Conservation (phyloP, 2,888 invertebrate species). For the Brenthis hecate region DNA sequence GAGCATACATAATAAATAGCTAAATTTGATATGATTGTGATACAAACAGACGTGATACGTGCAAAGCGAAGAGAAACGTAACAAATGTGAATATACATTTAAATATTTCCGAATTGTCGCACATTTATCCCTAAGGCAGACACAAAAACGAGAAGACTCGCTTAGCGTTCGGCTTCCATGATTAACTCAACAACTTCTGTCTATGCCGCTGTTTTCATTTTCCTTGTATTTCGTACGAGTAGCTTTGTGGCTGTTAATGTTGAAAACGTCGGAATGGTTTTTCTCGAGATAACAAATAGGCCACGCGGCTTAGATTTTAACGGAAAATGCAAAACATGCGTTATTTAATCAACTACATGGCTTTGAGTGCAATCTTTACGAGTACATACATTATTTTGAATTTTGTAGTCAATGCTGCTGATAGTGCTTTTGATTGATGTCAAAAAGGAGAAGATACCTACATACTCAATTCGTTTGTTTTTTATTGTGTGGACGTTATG, state of each 20-base stretch:
- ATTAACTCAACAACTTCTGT: slow-evolving; percentile 57
- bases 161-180: slow-evolving; percentile 62
- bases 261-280: slow-evolving; percentile 44
- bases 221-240: slow-evolving; percentile 47
- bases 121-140: slow-evolving; percentile 49
- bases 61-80: slow-evolving; percentile 24
- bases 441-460: too few relatives aligned
- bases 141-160: slow-evolving; percentile 54
- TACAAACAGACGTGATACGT: slow-evolving; percentile 22
- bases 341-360: slow-evolving; percentile 19
- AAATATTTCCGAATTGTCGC: slow-evolving; percentile 49
- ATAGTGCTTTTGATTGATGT: too few relatives aligned
- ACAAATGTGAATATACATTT: slow-evolving; percentile 44
- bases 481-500: too few relatives aligned
- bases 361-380: background rate
- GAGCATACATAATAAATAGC: slow-evolving; percentile 18
- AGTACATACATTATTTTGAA: slow-evolving; percentile 2
- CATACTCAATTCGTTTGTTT: too few relatives aligned
- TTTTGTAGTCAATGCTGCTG: too few relatives aligned
- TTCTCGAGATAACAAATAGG: slow-evolving; percentile 67
- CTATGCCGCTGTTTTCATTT: slow-evolving; percentile 50
- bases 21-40: slow-evolving; percentile 7
- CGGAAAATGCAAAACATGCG: slow-evolving; percentile 48
- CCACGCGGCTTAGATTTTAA: slow-evolving; percentile 65
- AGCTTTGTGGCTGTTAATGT: slow-evolving; percentile 41